Percentiles rank a stretch among this genome's conserved stretches.
Conservation (phyloP, 2,113 vertebrate genomes). For the Cygnus atratus region DNA sequence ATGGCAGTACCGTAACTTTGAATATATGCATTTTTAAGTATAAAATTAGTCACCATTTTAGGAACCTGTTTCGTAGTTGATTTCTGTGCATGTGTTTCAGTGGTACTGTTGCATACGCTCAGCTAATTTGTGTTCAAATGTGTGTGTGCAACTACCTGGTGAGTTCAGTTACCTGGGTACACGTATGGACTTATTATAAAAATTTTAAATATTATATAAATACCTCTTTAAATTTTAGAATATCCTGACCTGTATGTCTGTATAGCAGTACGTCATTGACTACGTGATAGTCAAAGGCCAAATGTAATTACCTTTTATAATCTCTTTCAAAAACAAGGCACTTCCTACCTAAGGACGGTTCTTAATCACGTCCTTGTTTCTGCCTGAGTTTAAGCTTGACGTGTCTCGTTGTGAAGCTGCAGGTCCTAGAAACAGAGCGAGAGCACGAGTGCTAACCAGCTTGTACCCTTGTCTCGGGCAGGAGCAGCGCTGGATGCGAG, state of each 20-base stretch:
- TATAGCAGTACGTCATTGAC: not conserved
- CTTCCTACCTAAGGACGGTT: not conserved
- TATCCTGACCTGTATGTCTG: not conserved
- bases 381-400: not conserved
- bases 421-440: not conserved
- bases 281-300: not conserved
- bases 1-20: not conserved
- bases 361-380: not conserved
- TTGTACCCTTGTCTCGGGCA: not conserved
- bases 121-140: not conserved
- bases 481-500: not conserved
- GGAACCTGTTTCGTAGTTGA: not conserved
- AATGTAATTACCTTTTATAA: not conserved
- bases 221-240: not conserved
- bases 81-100: not conserved
- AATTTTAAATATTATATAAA: not conserved
- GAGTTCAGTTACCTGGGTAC: not conserved
- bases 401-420: not conserved
- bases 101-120: not conserved
- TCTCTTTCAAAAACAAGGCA: not conserved
- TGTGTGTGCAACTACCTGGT: not conserved
- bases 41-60: not conserved
- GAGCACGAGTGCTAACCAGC: not conserved
- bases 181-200: rapidly evolving
- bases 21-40: rapidly evolving